Base-by-base conservation (phyloP, 1,140 invertebrate genomes). In the Wiebesia pumilae region DNA sequence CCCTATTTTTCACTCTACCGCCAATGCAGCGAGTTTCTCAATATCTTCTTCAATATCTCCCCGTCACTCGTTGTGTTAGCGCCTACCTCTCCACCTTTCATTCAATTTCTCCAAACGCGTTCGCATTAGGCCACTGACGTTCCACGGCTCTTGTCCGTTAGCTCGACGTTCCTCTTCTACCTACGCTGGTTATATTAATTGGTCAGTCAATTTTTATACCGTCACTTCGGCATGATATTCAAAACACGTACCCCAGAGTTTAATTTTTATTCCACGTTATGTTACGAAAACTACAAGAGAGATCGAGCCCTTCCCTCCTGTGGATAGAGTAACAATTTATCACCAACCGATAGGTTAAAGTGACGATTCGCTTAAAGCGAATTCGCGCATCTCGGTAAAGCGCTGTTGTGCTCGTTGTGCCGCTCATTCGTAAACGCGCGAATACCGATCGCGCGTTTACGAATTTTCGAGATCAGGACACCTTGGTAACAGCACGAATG, bases 101-200 rank as follows among this genome's bases (percentile, higher is more conserved):
- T 67, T 81, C 58, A 43, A 81, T 67, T 67, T 67, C 62, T 27
- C 38, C 12, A 7, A 16, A 21, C 33, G 54, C 54, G 9, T 58
- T 67, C 54, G 38, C 62, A 30, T 81, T 58, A 67, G 67, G 62
- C 38, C 14, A 35, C 79, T 81, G 79, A 81, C 79, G 38, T 67
- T 81, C 30, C n/a, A 43, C 38, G 3, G 24, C 2, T 75, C 35
- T 75, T 75, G 24, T 40, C 9, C 7, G 27, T 38, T 7, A 0
- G 38, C 19, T 30, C n/a, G 24, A 75, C 71, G 16, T 2, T 0
- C 0, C 21, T 1, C 7, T 38, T 43, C 6, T 75, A n/a, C 43
- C 12, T 75, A 0, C 9, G n/a, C 9, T 33, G 12, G 3, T 35
- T 12, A 4, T 3, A 65, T n/a, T 4, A 30, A 65, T 30, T 30